Evolutionary conservation across 2,888 invertebrate genomes (phyloP).

Genomic region (Zaprionus bogoriensis): DNA sequence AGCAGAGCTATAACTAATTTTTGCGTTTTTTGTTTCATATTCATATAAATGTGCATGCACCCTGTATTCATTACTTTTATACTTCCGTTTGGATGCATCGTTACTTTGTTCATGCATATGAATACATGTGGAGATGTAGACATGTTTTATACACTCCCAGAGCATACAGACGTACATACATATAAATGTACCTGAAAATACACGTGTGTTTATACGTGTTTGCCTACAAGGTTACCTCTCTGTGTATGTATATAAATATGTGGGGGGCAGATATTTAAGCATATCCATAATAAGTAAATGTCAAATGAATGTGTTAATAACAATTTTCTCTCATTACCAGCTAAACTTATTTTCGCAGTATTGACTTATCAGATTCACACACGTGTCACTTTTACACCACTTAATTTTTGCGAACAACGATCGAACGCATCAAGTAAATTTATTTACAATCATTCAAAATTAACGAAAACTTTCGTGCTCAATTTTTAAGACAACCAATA

Average conservation of each 20-base stretch:
- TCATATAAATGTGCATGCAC: too few relatives aligned
- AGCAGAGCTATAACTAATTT: too few relatives aligned
- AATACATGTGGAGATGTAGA: not conserved
- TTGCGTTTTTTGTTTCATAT: too few relatives aligned
- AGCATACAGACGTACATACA: constrained; percentile 12
- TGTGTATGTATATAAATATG: not conserved
- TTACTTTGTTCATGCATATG: not conserved
- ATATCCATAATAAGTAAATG: constrained; percentile 7
- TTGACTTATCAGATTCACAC: constrained; percentile 73
- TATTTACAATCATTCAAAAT: constrained; percentile 44
- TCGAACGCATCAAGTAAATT: constrained; percentile 27
- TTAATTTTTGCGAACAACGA: constrained; percentile 44
- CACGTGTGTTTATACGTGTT: constrained; percentile 2
- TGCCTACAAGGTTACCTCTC: not conserved
- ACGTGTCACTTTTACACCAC: constrained; percentile 68
- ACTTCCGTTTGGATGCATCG: constrained; percentile 14
- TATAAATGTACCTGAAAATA: not conserved
- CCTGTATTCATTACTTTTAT: constrained; percentile 6
- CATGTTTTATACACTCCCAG: constrained; percentile 16
- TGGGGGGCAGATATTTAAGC: not conserved
- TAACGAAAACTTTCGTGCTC: constrained; percentile 61
- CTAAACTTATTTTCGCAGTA: constrained; percentile 18
- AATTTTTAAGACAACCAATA: constrained; percentile 40
- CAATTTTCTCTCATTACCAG: constrained; percentile 34
- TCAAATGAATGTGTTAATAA: not conserved